Evolutionary conservation across 2,888 invertebrate genomes (phyloP).

Genomic region (Sarcophaga rosellei): DNA sequence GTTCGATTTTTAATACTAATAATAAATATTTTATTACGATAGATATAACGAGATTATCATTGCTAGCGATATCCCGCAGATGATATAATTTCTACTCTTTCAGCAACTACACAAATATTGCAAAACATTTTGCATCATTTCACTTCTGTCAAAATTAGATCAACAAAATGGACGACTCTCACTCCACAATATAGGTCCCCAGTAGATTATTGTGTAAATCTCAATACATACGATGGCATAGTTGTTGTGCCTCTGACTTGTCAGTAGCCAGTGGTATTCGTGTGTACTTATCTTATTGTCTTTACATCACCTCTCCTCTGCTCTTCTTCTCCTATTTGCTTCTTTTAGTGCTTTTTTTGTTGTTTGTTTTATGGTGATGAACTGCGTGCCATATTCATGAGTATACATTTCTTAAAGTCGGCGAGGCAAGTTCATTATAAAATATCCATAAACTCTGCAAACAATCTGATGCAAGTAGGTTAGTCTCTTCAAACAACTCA

Average conservation of each 20-base stretch:
- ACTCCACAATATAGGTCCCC: neutral
- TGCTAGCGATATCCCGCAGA: too few species aligned
- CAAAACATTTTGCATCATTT: too few species aligned
- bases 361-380: conserved; percentile 3
- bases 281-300: neutral
- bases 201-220: neutral
- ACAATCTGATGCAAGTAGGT: neutral
- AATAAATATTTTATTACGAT: too few species aligned
- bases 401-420: neutral
- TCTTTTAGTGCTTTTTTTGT: neutral
- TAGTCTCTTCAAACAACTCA: neutral
- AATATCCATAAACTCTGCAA: conserved; percentile 8
- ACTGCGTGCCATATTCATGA: conserved; percentile 32
- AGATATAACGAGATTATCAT: too few species aligned
- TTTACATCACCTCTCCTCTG: too few species aligned
- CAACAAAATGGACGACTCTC: too few species aligned
- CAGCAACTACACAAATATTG: too few species aligned
- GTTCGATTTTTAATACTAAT: too few species aligned
- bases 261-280: neutral
- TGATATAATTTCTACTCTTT: too few species aligned
- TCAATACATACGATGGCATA: neutral
- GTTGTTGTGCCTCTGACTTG: neutral
- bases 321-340: neutral
- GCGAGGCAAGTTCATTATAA: conserved; percentile 26
- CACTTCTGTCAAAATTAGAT: too few species aligned